Conservation (phyloP, 2,888 invertebrate genomes). For the Cataglyphis cursor region DNA sequence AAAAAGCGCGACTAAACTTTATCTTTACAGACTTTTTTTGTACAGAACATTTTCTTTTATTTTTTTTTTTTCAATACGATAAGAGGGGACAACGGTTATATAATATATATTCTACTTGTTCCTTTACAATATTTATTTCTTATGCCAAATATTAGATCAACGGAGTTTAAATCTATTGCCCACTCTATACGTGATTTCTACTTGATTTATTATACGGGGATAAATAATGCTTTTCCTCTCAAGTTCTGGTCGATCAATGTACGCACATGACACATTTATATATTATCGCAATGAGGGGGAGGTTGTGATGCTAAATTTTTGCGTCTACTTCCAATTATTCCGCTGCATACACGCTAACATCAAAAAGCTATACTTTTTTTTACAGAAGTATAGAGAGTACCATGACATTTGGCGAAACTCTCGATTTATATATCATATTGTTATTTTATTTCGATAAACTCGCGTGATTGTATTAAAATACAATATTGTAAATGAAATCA, state of each 20-base stretch:
- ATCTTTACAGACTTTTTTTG: constrained; percentile 67
- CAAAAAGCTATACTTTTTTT: constrained; percentile 32
- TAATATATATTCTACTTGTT: constrained; percentile 55
- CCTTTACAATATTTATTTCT: constrained; percentile 60
- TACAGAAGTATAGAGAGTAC: constrained; percentile 39
- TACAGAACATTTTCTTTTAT: constrained; percentile 67
- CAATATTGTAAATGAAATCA: constrained; percentile 40
- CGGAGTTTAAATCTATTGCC: constrained; percentile 56
- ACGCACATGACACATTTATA: constrained; percentile 22
- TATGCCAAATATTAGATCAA: constrained; percentile 54
- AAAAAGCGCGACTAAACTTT: constrained; percentile 48
- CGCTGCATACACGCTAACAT: constrained; percentile 26
- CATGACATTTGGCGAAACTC: constrained; percentile 34
- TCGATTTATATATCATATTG: constrained; percentile 11
- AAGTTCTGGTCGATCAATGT: neutral
- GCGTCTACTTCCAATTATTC: constrained; percentile 21
- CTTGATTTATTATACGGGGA: constrained; percentile 40
- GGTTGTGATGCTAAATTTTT: constrained; percentile 18
- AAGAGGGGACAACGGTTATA: constrained; percentile 61
- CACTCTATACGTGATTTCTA: constrained; percentile 46
- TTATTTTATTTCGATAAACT: constrained; percentile 35
- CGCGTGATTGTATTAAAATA: constrained; percentile 51
- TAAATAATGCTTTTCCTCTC: constrained; percentile 49
- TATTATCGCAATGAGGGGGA: constrained; percentile 58
- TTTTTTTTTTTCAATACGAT: constrained; percentile 42